Conservation (phyloP, 2,888 invertebrate species). For the Pteria penguin region DNA sequence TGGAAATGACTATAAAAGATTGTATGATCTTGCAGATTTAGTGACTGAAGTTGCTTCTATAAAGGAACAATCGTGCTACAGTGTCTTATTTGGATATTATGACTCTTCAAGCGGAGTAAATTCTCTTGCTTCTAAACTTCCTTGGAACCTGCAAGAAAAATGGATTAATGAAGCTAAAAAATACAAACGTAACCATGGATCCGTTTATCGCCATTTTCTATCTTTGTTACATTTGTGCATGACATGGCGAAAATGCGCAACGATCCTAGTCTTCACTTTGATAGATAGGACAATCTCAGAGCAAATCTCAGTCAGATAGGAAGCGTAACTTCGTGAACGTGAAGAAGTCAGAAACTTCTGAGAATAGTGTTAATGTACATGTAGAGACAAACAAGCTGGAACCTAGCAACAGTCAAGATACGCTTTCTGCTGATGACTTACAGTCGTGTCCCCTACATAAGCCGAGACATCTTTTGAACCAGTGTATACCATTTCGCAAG, state of each 20-base stretch:
- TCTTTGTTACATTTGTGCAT: not conserved
- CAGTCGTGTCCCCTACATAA: not conserved
- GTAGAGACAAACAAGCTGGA: no score
- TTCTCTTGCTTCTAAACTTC: not conserved
- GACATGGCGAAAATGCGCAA: not conserved
- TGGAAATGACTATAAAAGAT: no score
- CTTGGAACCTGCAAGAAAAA: not conserved
- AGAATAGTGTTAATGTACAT: no score
- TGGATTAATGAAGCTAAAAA: not conserved
- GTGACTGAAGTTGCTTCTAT: not conserved
- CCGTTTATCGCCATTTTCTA: not conserved
- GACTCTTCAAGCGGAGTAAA: not conserved
- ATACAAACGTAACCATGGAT: not conserved
- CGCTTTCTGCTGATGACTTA: not conserved
- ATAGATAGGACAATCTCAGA: no score
- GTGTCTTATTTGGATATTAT: not conserved
- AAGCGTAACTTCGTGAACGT: no score
- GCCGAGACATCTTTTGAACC: not conserved
- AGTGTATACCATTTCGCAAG: not conserved
- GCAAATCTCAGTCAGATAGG: no score
- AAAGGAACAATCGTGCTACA: not conserved
- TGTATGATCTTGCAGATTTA: not conserved
- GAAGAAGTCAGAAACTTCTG: no score
- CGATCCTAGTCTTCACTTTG: no score
- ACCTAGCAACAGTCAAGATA: no score